Evolutionary conservation across 2,113 vertebrate genomes (phyloP).

Genomic region (Hyperopisus bebe): DNA sequence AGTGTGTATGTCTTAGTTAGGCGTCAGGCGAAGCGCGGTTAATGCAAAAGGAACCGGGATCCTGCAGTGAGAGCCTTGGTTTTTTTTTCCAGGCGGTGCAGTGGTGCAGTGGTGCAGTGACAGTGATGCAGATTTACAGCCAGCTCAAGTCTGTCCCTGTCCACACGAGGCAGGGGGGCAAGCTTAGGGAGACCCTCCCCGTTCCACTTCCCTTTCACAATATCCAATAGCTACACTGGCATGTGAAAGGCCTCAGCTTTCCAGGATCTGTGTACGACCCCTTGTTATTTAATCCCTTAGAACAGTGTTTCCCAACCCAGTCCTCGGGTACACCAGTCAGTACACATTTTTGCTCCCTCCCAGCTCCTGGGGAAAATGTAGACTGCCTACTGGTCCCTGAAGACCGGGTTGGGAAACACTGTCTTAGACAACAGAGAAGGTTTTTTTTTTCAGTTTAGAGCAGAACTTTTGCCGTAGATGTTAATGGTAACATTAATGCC

Average conservation of each 20-base stretch:
- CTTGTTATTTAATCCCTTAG: background rate
- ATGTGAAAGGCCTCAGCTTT: background rate
- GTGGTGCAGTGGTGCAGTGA: background rate
- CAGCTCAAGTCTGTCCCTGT: background rate
- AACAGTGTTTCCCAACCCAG: background rate
- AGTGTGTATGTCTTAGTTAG: background rate
- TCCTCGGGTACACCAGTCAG: background rate
- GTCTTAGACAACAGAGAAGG: background rate
- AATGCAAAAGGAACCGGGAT: background rate
- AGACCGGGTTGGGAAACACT: background rate
- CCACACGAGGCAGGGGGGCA: background rate
- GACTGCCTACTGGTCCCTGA: background rate
- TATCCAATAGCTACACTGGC: background rate
- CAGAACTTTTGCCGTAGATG: background rate
- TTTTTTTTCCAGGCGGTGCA: background rate
- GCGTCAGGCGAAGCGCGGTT: background rate
- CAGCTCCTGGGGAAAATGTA: background rate
- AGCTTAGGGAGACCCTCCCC: background rate
- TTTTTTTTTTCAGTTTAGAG: background rate
- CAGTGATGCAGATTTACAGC: background rate
- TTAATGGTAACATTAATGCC: background rate
- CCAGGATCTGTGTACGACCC: background rate
- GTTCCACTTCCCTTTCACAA: background rate
- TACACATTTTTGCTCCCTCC: background rate
- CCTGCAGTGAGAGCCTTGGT: background rate